Percentiles rank a stretch among this genome's conserved stretches.
Conservation (phyloP, 2,888 invertebrate genomes). For the Pycnomerus fuliginosus region DNA sequence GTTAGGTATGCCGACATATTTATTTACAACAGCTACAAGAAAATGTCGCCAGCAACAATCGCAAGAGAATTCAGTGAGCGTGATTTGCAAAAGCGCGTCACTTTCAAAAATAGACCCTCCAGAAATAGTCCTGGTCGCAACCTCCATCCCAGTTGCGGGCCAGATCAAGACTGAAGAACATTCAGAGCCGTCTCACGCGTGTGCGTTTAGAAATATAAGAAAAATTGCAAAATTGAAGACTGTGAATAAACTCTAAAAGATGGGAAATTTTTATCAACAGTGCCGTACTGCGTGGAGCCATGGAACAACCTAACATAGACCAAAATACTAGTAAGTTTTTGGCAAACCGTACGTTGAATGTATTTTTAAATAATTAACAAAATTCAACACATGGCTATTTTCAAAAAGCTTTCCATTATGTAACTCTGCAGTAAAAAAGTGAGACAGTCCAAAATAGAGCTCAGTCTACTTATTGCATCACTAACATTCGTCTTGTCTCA, state of each 20-base stretch:
- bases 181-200: constrained; percentile 42
- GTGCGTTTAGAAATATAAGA: constrained; percentile 30
- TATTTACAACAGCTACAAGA: constrained; percentile 15
- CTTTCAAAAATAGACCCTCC: constrained; percentile 44
- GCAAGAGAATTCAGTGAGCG: too few species aligned
- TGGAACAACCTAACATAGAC: constrained; percentile 26
- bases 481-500: too few species aligned
- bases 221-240: not conserved
- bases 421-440: too few species aligned
- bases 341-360: not conserved
- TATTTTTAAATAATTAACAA: not conserved
- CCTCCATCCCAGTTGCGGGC: constrained; percentile 38
- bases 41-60: constrained; percentile 18
- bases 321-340: constrained; percentile 26
- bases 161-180: constrained; percentile 41
- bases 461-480: too few species aligned
- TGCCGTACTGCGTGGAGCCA: constrained; percentile 14
- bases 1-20: too few species aligned
- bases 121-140: constrained; percentile 36
- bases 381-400: too few species aligned
- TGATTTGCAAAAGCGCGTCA: constrained; percentile 43
- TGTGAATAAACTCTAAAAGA: constrained; percentile 15
- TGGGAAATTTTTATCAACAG: constrained; percentile 13
- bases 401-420: too few species aligned
- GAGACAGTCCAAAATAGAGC: too few species aligned